A percentile compares a stretch with the other conserved stretches of the same genome.
These are phyloP conservation scores for Podarcis cretensis DNA, from an alignment of 2,113 vertebrate genomes.

Conservation along the genomic window DNA sequence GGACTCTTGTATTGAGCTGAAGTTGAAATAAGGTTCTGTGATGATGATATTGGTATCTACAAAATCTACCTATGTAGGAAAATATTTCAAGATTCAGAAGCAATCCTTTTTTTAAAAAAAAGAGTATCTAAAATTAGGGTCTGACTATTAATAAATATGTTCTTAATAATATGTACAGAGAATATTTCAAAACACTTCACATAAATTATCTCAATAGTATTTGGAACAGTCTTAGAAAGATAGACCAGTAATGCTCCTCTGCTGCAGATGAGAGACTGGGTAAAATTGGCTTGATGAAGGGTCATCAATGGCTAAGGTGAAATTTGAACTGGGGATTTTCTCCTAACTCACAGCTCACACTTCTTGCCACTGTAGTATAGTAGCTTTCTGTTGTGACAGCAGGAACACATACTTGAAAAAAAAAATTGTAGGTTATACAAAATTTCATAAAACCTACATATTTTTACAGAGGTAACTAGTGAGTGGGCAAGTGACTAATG, in stretches of 20 bases:
- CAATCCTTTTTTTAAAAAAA: background rate
- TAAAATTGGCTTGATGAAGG: background rate
- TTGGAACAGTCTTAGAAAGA: background rate
- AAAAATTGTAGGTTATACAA: background rate
- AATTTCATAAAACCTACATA: too few relatives aligned
- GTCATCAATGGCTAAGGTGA: background rate
- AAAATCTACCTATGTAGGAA: conserved; percentile 89
- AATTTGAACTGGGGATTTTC: background rate
- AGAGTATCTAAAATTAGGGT: background rate
- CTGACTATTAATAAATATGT: background rate
- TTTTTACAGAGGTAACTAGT: background rate
- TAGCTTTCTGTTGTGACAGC: background rate
- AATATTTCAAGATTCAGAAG: conserved; percentile 29
- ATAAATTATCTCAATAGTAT: background rate
- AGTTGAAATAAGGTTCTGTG: conserved; percentile 98
- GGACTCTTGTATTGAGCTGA: conserved; percentile 96
- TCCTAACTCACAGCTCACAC: background rate
- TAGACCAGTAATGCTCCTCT: background rate
- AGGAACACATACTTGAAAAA: background rate
- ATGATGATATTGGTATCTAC: conserved; percentile 93
- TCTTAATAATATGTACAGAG: too few relatives aligned
- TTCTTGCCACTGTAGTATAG: background rate
- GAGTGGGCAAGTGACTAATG: background rate
- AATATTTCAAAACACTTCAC: background rate
- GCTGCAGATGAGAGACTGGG: background rate